Evolutionary conservation across 2,113 vertebrate genomes (phyloP), one percentile per base, ranked within the genome.

Genomic region (Synodontis membranacea): DNA sequence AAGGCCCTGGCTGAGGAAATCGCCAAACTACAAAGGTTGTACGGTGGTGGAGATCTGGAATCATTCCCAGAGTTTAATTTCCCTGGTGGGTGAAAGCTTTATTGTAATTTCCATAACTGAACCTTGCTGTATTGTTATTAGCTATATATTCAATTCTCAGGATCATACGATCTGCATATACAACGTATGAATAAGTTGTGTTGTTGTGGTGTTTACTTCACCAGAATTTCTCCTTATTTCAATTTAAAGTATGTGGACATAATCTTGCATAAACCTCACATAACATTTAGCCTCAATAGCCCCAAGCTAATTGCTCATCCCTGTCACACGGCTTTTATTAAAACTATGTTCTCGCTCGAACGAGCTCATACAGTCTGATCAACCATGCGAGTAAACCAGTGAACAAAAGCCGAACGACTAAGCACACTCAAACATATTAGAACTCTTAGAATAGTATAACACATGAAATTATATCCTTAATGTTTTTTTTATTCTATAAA

Each of bases 21-120:
- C 6, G 89, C 92, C 60, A 98, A 97, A 89, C 96, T 99, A 21
- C 95, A 97, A 84, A 95, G 97, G 34, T 92, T 97, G 0, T 98
- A 95, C 42, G 97, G 97, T 21, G 96, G 96, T n/a, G 97, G 95
- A 88, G 97, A 99, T 90, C 92, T 98, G 86, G 92, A 92, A 70
- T 93, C 95, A 39, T 99, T 99, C 83, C 98, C 97, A 56, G 95
- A 95, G 58, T 97, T 98, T 88, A 96, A 94, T 74, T 99, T 98
- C 93, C 91, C 96, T 90, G 97, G 98, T 98, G 79, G 93, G 94
- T 88, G 6, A 52, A 42, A 7, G 31, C 5, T 39, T 80, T 80
- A 80, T 58, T 80, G 14, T 58, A 56, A 76, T 31, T 50, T 31
- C n/a, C 14, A 25, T 31, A 39, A 56, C 50, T 54, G 10, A 80